These are phyloP conservation scores for Sycophila sp. DNA, from an alignment of 1,140 invertebrate species.

Conservation along the genomic window DNA sequence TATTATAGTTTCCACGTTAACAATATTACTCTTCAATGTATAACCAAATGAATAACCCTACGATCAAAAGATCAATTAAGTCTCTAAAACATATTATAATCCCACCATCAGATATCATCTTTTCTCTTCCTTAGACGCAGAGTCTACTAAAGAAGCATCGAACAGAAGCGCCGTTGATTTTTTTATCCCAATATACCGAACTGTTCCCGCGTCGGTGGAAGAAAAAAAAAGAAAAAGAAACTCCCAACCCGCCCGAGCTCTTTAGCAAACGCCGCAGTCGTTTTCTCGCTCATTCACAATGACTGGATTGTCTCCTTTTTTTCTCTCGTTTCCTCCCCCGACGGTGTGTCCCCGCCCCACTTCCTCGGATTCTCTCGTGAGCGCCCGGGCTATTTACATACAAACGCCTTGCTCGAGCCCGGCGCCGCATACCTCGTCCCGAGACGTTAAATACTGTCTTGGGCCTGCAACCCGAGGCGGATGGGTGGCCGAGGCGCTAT, in stretches of 20 bases:
- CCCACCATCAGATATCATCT: no score
- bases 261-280: neutral
- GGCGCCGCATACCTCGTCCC: conserved; percentile 5
- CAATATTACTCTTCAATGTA: no score
- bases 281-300: neutral
- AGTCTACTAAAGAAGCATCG: no score
- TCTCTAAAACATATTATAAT: no score
- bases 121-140: no score
- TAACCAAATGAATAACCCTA: no score
- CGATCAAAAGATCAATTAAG: no score
- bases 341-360: neutral
- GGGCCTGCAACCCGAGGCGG: conserved; percentile 10
- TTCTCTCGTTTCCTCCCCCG: neutral
- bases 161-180: no score
- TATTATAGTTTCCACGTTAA: neutral
- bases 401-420: conserved; percentile 16
- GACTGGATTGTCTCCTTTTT: conserved; percentile 14
- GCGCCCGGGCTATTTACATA: conserved; percentile 26
- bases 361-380: neutral
- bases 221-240: neutral
- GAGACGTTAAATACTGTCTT: conserved; percentile 27
- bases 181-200: neutral
- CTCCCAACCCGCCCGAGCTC: neutral
- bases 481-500: conserved; percentile 6
- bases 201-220: neutral